Conservation (phyloP, 2,113 vertebrate species). For the Apteryx mantelli region DNA sequence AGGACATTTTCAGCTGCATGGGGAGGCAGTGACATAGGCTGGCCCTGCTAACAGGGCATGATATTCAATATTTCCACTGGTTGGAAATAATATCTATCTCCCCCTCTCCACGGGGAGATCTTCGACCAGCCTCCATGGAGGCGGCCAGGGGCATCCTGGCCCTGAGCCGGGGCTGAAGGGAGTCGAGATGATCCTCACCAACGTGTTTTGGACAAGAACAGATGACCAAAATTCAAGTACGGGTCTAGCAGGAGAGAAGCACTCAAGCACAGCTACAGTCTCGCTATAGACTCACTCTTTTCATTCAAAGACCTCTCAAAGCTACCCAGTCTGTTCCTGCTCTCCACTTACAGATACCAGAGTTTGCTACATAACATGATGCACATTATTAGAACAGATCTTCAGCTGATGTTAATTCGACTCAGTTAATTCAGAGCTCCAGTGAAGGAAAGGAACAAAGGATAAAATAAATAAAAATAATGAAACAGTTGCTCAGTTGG, state of each 20-base stretch:
- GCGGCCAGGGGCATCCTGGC: no score
- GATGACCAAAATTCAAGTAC: neutral
- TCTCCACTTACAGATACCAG: neutral
- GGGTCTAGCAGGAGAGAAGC: neutral
- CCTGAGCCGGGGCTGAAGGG: no score
- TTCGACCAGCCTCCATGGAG: no score
- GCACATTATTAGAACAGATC: neutral
- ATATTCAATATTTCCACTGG: no score
- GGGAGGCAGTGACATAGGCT: neutral
- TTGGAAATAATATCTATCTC: no score
- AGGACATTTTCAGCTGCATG: neutral
- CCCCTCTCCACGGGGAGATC: no score
- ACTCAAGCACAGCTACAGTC: neutral
- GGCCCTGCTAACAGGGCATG: neutral
- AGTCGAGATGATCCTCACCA: no score
- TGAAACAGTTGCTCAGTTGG: constrained; percentile 24
- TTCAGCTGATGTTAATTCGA: constrained; percentile 10
- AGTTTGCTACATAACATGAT: neutral
- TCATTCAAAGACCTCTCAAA: neutral
- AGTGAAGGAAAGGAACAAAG: neutral
- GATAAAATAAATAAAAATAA: constrained; percentile 42
- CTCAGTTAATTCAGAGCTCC: neutral
- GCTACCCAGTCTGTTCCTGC: neutral
- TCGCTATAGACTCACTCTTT: neutral
- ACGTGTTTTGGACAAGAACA: neutral